A percentile compares a stretch with the other conserved stretches of the same genome.
Evolutionary conservation across 2,888 invertebrate genomes (phyloP).

Genomic region (Heterodera filipjevi): DNA sequence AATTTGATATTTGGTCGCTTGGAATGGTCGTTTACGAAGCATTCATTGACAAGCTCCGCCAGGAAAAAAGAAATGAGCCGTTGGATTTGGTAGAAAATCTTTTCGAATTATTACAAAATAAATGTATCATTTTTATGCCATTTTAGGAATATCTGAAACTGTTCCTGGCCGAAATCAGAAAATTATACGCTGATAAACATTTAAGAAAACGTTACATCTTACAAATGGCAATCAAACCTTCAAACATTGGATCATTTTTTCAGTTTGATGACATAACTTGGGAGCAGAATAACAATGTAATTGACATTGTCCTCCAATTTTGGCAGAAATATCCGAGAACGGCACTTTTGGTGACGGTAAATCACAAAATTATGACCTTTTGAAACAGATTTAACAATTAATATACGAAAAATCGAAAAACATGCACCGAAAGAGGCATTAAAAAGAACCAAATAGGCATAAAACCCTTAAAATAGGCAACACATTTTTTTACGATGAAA

Average conservation of each 20-base stretch:
- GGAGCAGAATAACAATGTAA: not conserved
- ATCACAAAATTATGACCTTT: not conserved
- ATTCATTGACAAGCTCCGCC: not conserved
- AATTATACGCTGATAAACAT: not conserved
- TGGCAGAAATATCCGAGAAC: not conserved
- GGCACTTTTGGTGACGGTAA: not conserved
- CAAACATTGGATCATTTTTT: not conserved
- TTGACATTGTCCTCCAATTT: not conserved
- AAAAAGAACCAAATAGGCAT: too few species aligned
- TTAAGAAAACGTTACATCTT: not conserved
- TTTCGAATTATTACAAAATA: not conserved
- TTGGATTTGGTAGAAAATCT: not conserved
- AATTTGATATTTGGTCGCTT: slow-evolving; percentile 4
- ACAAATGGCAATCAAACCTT: not conserved
- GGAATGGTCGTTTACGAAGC: not conserved
- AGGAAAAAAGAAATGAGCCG: not conserved
- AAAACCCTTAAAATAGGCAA: too few species aligned
- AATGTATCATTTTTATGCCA: not conserved
- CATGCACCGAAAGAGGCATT: too few species aligned
- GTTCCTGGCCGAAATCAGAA: not conserved
- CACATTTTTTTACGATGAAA: too few species aligned
- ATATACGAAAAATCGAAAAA: too few species aligned
- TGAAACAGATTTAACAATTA: too few species aligned
- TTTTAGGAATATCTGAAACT: not conserved
- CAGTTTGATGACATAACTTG: not conserved